These are phyloP conservation scores for Linnaemya vulpina DNA, from an alignment of 2,888 invertebrate genomes.

Conservation along the genomic window DNA sequence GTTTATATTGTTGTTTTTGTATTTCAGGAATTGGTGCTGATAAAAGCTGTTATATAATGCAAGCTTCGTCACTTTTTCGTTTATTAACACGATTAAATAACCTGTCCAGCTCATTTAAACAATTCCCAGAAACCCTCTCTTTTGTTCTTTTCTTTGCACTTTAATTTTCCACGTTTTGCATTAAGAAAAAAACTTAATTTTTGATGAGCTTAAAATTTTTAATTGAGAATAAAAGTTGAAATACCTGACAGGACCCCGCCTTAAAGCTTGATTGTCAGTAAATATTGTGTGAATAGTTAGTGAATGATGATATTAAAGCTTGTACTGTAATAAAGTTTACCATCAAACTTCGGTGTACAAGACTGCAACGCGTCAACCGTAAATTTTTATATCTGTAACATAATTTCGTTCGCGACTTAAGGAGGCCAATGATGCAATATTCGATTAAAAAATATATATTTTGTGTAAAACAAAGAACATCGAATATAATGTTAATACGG, in stretches of 20 bases:
- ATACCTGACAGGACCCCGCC: neutral
- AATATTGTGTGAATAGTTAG: neutral
- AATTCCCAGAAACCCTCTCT: neutral
- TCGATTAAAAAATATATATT: neutral
- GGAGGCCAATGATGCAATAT: neutral
- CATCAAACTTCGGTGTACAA: neutral
- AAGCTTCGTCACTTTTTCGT: neutral
- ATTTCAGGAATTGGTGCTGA: neutral
- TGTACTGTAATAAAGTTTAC: neutral
- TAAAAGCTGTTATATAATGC: neutral
- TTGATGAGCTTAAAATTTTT: neutral
- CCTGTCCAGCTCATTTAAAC: neutral
- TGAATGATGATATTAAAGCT: neutral
- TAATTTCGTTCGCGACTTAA: neutral
- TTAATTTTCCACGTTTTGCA: neutral
- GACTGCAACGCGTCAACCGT: neutral
- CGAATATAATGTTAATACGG: neutral
- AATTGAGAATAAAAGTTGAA: neutral
- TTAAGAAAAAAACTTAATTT: neutral
- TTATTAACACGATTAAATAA: neutral
- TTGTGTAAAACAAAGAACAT: neutral
- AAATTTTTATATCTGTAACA: neutral
- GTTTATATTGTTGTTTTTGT: too few relatives aligned
- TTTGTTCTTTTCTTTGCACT: neutral
- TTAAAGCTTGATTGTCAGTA: slow-evolving; percentile 3